Evolutionary conservation across 2,113 vertebrate species (phyloP).

Genomic region (Mustela nigripes): DNA sequence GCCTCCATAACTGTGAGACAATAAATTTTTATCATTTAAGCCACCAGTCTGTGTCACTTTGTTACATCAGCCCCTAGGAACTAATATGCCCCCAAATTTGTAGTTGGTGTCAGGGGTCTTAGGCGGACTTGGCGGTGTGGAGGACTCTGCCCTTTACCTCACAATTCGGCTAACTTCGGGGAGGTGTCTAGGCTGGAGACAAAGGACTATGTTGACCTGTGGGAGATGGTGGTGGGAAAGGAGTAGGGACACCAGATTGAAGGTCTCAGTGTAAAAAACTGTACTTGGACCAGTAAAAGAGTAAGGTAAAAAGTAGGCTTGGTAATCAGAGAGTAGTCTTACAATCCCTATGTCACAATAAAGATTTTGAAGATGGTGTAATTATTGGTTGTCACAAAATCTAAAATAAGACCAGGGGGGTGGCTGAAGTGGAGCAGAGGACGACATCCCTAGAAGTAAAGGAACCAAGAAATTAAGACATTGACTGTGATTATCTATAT

Average conservation of each 20-base stretch:
- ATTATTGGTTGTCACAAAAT: neutral
- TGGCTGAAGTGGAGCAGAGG: neutral
- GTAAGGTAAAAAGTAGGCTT: neutral
- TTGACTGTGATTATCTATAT: neutral
- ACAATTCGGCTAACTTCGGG: neutral
- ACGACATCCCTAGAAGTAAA: neutral
- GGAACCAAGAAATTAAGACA: neutral
- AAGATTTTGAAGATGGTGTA: neutral
- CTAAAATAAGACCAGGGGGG: neutral
- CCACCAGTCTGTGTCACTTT: neutral
- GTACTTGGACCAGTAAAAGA: neutral
- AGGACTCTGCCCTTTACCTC: neutral
- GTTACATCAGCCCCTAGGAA: neutral
- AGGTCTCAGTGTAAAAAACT: neutral
- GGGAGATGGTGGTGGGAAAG: neutral
- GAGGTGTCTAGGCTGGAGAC: neutral
- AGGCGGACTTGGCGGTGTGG: neutral
- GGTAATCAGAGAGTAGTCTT: neutral
- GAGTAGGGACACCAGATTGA: neutral
- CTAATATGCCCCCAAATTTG: neutral
- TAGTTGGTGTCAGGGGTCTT: neutral
- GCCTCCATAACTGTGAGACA: neutral
- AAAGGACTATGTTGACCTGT: neutral
- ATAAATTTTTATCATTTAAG: neutral
- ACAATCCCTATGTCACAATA: neutral